Evolutionary conservation across 92 coral and sea anemone species (phyloP), one percentile per base, ranked within the genome.

Genomic region (Bergia puertoricense): DNA sequence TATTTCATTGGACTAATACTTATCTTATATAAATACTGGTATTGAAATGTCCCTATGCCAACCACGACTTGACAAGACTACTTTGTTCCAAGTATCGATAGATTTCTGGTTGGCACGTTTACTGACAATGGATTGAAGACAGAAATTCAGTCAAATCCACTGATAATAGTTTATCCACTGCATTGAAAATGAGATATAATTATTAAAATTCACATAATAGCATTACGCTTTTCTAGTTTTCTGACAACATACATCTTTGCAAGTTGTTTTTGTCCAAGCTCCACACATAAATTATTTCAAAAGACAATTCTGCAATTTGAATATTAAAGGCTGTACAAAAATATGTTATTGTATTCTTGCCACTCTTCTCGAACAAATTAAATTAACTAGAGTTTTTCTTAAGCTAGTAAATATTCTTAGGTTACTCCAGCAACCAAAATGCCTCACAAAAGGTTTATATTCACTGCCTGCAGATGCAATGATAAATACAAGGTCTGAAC

Each of bases 291-390:
- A 30, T 30, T 30, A 16, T 54, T 20, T 54, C 18, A 54, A 54
- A 76, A 36, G 72, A 80, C 23, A 68, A 6, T 54, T 54, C 68
- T 56, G 51, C 20, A 80, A 56, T 56, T 57, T 37, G 71, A 38
- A 7, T 39, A 80, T 54, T 80, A 80, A 80, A 80, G 71, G 65
- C 50, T 59, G 85, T 80, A 80, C 85, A 80, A 80, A 80, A 80
- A 80, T 80, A 80, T 57, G 72, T 57, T 80, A 46, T 54, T 80
- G 11, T 79, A 80, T 68, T 80, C 65, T 56, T 80, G 67, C 46
- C 84, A 54, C 57, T 80, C 71, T 36, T 30, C 11, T 80, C 46
- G 46, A 45, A 36, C 38, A 2, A 80, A 54, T 4, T 80, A 54
- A 54, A 54, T n/a, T 59, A 22, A 37, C 69, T 79, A 23, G 41